These are phyloP conservation scores for Formicarius rufipectus DNA, from an alignment of 2,113 vertebrate genomes.

Conservation along the genomic window DNA sequence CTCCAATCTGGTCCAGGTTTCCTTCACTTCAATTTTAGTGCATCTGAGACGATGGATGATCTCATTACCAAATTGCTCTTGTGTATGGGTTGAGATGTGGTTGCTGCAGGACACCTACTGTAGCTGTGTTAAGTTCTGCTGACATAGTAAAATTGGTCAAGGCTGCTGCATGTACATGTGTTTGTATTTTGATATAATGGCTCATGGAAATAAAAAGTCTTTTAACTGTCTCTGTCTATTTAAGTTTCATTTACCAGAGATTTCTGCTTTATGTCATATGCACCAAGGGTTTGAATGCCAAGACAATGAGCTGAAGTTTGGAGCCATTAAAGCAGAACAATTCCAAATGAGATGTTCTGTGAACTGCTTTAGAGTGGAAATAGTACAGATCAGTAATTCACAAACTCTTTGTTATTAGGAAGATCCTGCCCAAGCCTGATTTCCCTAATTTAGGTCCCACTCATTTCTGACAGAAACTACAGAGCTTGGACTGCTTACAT, in stretches of 20 bases:
- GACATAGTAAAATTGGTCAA: slow-evolving; percentile 7
- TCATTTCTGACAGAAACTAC: background rate
- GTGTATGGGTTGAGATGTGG: slow-evolving; percentile 1
- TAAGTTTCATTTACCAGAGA: slow-evolving; percentile 34
- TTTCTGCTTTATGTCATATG: slow-evolving; percentile 44
- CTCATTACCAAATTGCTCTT: slow-evolving; percentile 49
- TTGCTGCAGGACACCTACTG: background rate
- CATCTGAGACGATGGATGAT: slow-evolving; percentile 22
- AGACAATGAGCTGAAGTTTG: slow-evolving; percentile 24
- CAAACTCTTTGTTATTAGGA: background rate
- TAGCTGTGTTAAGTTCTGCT: slow-evolving; percentile 50
- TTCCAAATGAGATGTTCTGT: slow-evolving; percentile 38
- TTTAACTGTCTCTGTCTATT: slow-evolving; percentile 51
- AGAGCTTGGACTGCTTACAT: background rate
- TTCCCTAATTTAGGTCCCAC: background rate
- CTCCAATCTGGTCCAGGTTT: slow-evolving; percentile 16
- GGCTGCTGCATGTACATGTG: slow-evolving; percentile 28
- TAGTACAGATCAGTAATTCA: background rate
- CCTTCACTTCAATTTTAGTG: slow-evolving; percentile 38
- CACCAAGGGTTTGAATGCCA: background rate
- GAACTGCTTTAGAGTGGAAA: slow-evolving; percentile 1
- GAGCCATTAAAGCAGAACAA: background rate
- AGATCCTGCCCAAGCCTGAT: background rate
- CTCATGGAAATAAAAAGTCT: slow-evolving; percentile 29
- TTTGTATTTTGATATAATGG: slow-evolving; percentile 51